Percentiles rank a stretch among this genome's conserved stretches.
These are phyloP conservation scores for Heliconius hortense DNA, from an alignment of 2,888 invertebrate genomes.

Conservation along the genomic window DNA sequence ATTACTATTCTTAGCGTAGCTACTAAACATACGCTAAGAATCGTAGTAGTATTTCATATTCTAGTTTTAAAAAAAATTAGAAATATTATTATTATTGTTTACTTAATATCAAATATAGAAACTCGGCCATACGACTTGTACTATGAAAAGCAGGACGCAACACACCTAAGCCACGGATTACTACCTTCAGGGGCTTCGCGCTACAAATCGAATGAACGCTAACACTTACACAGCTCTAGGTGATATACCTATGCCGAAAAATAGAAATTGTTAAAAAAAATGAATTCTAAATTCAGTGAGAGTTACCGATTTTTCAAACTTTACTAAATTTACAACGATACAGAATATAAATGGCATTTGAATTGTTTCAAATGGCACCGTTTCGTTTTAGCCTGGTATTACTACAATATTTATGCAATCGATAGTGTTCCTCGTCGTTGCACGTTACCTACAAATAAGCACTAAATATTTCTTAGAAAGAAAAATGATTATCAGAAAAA, in stretches of 20 bases:
- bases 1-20: background rate
- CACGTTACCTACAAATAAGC: slow-evolving; percentile 1
- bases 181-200: slow-evolving; percentile 72
- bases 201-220: slow-evolving; percentile 76
- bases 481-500: background rate
- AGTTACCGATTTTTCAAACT: background rate
- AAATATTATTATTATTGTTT: background rate
- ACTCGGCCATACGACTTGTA: slow-evolving; percentile 45
- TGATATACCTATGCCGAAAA: slow-evolving; percentile 46
- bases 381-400: background rate
- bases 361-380: slow-evolving; percentile 14
- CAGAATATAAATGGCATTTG: background rate
- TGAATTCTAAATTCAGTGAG: background rate
- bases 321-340: too few relatives aligned
- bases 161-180: slow-evolving; percentile 75
- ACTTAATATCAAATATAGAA: slow-evolving; percentile 23
- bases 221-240: slow-evolving; percentile 50
- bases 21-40: background rate
- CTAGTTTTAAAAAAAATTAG: background rate
- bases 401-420: slow-evolving; percentile 19
- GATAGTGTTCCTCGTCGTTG: slow-evolving; percentile 8
- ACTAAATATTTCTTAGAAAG: slow-evolving; percentile 6
- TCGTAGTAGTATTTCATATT: background rate
- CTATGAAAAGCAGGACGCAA: slow-evolving; percentile 69
- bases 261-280: slow-evolving; percentile 20